These are phyloP conservation scores for Cataglyphis cursor DNA, from an alignment of 2,888 invertebrate genomes.

Conservation along the genomic window DNA sequence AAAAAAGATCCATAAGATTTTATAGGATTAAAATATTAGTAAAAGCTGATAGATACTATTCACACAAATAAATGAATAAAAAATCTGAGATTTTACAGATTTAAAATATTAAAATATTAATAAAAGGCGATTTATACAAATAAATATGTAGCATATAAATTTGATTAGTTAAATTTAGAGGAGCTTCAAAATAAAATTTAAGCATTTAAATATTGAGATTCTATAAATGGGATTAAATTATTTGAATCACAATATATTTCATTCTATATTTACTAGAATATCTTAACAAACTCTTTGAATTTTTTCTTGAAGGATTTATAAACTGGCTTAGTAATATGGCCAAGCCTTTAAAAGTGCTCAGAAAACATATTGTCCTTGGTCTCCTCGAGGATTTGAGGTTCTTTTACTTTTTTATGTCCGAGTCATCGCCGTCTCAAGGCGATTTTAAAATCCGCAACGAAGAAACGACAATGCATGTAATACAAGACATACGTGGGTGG, in stretches of 20 bases:
- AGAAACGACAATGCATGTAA: constrained; percentile 68
- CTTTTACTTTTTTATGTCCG: constrained; percentile 11
- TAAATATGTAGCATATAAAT: background rate
- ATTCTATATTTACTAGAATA: background rate
- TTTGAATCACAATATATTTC: background rate
- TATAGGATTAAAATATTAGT: background rate
- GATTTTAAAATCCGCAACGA: constrained; percentile 52
- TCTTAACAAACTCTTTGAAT: background rate
- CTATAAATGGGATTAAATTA: background rate
- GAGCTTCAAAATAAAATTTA: background rate
- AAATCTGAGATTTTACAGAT: background rate
- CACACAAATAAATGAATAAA: background rate
- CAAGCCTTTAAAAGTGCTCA: constrained; percentile 34
- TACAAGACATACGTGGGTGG: constrained; percentile 69
- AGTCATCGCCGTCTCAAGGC: constrained; percentile 45
- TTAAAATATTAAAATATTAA: background rate
- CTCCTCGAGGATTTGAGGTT: constrained; percentile 37
- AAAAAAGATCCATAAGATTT: background rate
- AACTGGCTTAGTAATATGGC: constrained; percentile 1
- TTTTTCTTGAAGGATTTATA: background rate
- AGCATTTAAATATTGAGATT: background rate
- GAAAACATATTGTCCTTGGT: constrained; percentile 63
- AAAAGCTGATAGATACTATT: background rate
- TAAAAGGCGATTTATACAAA: background rate
- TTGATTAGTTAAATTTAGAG: background rate